phyloP scores from a whole-genome alignment of 2,113 vertebrate genomes.

The Elachura formosa region DNA sequence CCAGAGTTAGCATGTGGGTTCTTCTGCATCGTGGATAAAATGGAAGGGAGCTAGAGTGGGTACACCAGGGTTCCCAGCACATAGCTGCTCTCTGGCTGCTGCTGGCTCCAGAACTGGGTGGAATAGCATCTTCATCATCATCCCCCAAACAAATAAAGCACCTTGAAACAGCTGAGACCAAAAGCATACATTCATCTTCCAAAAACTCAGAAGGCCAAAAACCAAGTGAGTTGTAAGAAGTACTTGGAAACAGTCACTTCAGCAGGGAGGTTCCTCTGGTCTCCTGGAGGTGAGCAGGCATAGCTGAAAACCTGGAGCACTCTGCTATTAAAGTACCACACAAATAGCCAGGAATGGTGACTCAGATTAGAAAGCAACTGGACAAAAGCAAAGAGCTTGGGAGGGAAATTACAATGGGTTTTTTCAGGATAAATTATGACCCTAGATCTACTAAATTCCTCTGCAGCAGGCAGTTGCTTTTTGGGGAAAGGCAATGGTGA shows the following conservation, averaged over 20 bases:
- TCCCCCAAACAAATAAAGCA: not conserved
- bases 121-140: not conserved
- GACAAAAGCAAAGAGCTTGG: not conserved
- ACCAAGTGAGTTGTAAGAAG: not conserved
- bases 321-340: not conserved
- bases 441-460: not conserved
- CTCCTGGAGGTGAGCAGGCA: not conserved
- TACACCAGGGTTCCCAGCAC: not conserved
- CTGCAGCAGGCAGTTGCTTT: not conserved
- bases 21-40: not conserved
- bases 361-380: not conserved
- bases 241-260: not conserved
- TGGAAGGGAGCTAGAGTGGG: not conserved
- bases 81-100: not conserved
- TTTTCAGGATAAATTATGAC: not conserved
- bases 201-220: not conserved
- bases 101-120: not conserved
- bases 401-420: accelerated
- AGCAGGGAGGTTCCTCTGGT: not conserved
- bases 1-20: not conserved
- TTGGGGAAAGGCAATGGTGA: not conserved
- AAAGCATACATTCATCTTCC: not conserved
- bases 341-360: not conserved
- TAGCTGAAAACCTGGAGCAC: not conserved
- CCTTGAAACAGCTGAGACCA: not conserved